Base-by-base conservation (phyloP, 2,797 vertebrate species). In the Intellagama lesueurii region DNA sequence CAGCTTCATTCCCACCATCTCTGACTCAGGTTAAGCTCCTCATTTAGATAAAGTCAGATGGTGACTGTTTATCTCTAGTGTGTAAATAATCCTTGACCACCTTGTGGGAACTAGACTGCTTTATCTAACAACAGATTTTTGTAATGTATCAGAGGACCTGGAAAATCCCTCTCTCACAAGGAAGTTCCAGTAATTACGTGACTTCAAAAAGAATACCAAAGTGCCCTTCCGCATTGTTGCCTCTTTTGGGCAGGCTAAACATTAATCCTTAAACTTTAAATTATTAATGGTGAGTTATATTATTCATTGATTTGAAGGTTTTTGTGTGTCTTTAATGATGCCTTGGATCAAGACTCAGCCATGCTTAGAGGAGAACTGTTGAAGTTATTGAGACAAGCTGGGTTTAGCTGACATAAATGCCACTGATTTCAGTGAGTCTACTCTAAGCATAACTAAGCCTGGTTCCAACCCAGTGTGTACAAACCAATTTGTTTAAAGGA, bases 81-180 rank as follows among this genome's bases (percentile, higher is more conserved):
- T 30, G 9, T 44, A 79, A 56, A 89, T 9, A 28, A 32, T 66
- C 73, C 77, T 49, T 49, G 75, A 87, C 44, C 12, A 69, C 26
- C 28, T 52, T 86, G 69, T 77, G 70, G 60, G 40, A 89, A 69
- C 44, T 78, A 89, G 78, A 81, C 40, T 66, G 12, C 80, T 68
- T 86, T 86, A 56, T 66, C 44, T 82, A 35, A n/a, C 32, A 26
- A 68, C 47, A 16, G 9, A 17, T 22, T 73, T 30, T 17, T 22
- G 47, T 35, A 35, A 47, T 82, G 24, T 19, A 32, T 47, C 12
- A 72, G 44, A 66, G 66, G 69, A 35, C 60, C 40, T 82, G 79
- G 84, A 40, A 89, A 89, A 82, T 81, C 84, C 88, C 70, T 56
- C 47, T 19, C 2, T 81, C 44, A 82, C 24, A n/a, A 89, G 84